Percentiles rank a stretch among this genome's conserved stretches.
phyloP scores from a whole-genome alignment of 2,888 invertebrate species.

The Folsomia candida region DNA sequence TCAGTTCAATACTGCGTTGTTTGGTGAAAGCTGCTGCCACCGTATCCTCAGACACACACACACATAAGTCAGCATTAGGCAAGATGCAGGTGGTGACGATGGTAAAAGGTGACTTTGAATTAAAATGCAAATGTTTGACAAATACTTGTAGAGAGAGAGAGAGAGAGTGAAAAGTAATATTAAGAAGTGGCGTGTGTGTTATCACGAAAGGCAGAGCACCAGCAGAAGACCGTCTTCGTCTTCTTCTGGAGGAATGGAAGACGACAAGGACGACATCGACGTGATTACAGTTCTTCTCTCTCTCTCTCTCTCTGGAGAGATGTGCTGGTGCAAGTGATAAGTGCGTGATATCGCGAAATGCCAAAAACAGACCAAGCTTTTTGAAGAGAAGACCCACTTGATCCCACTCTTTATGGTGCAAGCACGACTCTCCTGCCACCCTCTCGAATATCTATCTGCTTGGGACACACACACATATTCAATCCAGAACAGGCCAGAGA shows the following conservation, averaged over 20 bases:
- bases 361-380: background rate
- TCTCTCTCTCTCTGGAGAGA: background rate
- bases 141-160: background rate
- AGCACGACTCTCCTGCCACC: background rate
- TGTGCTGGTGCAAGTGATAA: background rate
- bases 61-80: background rate
- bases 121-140: background rate
- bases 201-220: too few species aligned
- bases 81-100: background rate
- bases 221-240: too few species aligned
- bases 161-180: too few species aligned
- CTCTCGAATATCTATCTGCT: background rate
- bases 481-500: background rate
- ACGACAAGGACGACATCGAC: too few species aligned
- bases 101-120: background rate
- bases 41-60: too few species aligned
- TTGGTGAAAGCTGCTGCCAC: too few species aligned
- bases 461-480: background rate
- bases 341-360: background rate
- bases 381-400: too few species aligned
- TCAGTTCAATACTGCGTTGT: too few species aligned
- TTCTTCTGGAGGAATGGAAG: too few species aligned
- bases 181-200: background rate
- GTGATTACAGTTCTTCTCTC: background rate
- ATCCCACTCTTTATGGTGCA: background rate